Evolutionary conservation across 1,140 invertebrate species (phyloP), one percentile per base, ranked within the genome.

Genomic region (Drosophila takahashii): DNA sequence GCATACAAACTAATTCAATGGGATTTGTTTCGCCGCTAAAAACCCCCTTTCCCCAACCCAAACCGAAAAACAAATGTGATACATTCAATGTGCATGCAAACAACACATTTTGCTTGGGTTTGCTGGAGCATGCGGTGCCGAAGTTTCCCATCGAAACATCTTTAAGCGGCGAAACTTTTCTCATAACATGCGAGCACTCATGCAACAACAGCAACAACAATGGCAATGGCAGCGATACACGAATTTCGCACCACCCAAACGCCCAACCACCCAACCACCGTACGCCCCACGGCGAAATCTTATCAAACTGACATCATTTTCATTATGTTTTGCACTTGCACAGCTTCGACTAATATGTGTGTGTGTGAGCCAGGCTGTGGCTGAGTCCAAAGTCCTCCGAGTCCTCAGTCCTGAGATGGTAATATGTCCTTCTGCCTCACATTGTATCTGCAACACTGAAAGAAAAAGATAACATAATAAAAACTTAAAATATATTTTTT

Each of bases 261-360:
- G 16, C 41, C 34, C n/a, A 41, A 42, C 34, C 41, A 37, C 16
- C 3, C 27, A 61, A 37, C 22, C 22, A 32, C 29, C 41, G 45
- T 62, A 81, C 83, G 53, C 64, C 78, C 69, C 56, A 64, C 15
- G 37, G 48, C 48, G 27, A 67, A 81, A 79, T 87, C 83, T 87
- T 86, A 87, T 83, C 75, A 86, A 83, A 86, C 83, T 87, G 70
- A 86, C 79, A 87, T 86, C 79, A 86, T 87, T 87, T 87, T 87
- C 75, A 87, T 89, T 89, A 89, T 89, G 71, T 79, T 87, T 87
- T 79, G 79, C 66, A 79, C 65, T 86, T 79, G 79, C 79, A 79
- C 83, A 89, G 83, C 84, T 76, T 87, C 70, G 52, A 65, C 76
- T 79, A 86, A 86, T 87, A 50, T 34, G 16, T 61, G 51, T 22